Conservation (phyloP, 2,888 invertebrate species). For the Polymixis flavicincta region DNA sequence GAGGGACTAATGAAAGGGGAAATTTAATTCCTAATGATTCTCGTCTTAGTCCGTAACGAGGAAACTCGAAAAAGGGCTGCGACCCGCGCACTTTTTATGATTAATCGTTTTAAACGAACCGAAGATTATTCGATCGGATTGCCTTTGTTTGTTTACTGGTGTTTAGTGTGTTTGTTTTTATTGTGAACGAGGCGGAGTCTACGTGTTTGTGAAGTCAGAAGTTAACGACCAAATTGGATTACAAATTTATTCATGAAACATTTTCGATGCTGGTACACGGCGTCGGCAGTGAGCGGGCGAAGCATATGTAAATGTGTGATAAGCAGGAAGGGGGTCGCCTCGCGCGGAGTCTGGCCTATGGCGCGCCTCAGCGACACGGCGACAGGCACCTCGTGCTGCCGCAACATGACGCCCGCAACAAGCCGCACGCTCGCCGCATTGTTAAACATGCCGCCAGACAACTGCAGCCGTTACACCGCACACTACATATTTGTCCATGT, state of each 20-base stretch:
- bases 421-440: conserved; percentile 73
- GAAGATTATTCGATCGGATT: conserved; percentile 84
- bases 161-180: conserved; percentile 79
- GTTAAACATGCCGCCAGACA: conserved; percentile 78
- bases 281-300: conserved; percentile 79
- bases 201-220: conserved; percentile 81
- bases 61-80: conserved; percentile 90
- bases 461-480: conserved; percentile 67
- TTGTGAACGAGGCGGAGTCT: conserved; percentile 75
- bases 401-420: conserved; percentile 56
- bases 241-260: conserved; percentile 90
- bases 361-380: conserved; percentile 52
- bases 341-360: conserved; percentile 72
- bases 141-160: conserved; percentile 76
- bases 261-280: conserved; percentile 88
- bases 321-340: conserved; percentile 84
- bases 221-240: conserved; percentile 88
- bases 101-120: conserved; percentile 84
- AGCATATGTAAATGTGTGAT: conserved; percentile 89
- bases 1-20: conserved; percentile 91
- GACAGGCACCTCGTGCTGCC: conserved; percentile 55
- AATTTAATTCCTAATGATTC: conserved; percentile 91
- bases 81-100: conserved; percentile 87
- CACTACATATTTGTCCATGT: conserved; percentile 21
- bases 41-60: conserved; percentile 91